Percentiles rank a stretch among this genome's conserved stretches.
Conservation (phyloP, 2,113 vertebrate genomes). For the Pithys albifrons region DNA sequence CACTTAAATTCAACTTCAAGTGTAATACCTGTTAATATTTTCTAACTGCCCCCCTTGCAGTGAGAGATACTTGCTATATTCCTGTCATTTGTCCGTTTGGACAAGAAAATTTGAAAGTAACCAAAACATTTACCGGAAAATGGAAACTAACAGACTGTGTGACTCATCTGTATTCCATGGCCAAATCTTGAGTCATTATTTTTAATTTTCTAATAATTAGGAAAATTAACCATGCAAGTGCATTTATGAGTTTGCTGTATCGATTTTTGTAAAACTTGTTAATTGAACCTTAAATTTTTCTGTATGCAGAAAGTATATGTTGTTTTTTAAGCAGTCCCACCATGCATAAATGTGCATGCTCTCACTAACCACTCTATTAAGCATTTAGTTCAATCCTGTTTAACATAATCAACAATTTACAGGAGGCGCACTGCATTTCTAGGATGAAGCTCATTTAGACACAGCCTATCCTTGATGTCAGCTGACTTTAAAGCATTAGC, state of each 20-base stretch:
- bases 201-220: background rate
- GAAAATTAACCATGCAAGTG: background rate
- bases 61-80: background rate
- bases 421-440: background rate
- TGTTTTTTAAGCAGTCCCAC: background rate
- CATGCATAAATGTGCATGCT: background rate
- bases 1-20: background rate
- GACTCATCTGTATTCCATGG: background rate
- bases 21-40: background rate
- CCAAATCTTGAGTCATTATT: background rate
- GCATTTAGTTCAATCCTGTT: background rate
- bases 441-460: background rate
- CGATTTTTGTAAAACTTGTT: fast-evolving
- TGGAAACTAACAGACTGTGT: background rate
- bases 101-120: background rate
- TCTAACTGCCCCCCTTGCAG: background rate
- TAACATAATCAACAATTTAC: background rate
- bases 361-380: background rate
- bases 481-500: background rate
- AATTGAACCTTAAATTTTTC: background rate
- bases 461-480: background rate
- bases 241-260: background rate
- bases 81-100: background rate
- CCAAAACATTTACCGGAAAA: background rate
- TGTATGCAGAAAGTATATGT: background rate